These are phyloP conservation scores for Thomomys bottae DNA, from an alignment of 2,113 vertebrate species.

Conservation along the genomic window DNA sequence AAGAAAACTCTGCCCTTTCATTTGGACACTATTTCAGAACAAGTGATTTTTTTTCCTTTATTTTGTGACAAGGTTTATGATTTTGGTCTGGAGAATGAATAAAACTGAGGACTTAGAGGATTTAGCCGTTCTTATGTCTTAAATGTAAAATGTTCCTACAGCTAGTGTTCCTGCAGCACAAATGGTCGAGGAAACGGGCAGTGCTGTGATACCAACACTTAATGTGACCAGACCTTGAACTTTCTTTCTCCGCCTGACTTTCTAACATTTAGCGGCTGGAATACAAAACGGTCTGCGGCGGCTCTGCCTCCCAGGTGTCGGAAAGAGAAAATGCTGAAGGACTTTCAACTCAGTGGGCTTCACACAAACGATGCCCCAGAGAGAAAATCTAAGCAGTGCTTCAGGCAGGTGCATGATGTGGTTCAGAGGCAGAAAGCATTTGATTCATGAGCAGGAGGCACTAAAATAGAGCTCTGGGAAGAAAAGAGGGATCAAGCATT, in stretches of 20 bases:
- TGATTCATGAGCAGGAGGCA: conserved; percentile 66
- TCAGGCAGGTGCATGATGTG: conserved; percentile 69
- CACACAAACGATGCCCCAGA: conserved; percentile 71
- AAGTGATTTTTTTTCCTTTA: neutral
- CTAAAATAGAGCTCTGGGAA: conserved; percentile 56
- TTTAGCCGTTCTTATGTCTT: conserved; percentile 53
- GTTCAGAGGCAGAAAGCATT: conserved; percentile 68
- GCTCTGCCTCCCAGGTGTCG: conserved; percentile 51
- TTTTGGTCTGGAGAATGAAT: conserved; percentile 64
- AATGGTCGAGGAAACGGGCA: conserved; percentile 32
- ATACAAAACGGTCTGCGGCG: neutral
- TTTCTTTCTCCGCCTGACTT: conserved; percentile 66
- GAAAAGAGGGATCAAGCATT: conserved; percentile 1
- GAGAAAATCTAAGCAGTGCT: conserved; percentile 73
- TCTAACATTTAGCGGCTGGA: conserved; percentile 55
- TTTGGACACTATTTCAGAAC: conserved; percentile 54
- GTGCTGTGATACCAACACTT: conserved; percentile 60
- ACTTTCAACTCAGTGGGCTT: conserved; percentile 76
- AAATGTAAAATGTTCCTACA: conserved; percentile 64
- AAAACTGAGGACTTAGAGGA: conserved; percentile 49
- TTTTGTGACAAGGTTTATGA: conserved; percentile 54
- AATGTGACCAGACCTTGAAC: conserved; percentile 74
- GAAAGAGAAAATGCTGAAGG: conserved; percentile 67
- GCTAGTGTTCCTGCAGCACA: conserved; percentile 20
- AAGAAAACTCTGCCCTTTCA: conserved; percentile 56